Evolutionary conservation across 2,113 vertebrate genomes (phyloP).

Genomic region (Phyllostomus hastatus): DNA sequence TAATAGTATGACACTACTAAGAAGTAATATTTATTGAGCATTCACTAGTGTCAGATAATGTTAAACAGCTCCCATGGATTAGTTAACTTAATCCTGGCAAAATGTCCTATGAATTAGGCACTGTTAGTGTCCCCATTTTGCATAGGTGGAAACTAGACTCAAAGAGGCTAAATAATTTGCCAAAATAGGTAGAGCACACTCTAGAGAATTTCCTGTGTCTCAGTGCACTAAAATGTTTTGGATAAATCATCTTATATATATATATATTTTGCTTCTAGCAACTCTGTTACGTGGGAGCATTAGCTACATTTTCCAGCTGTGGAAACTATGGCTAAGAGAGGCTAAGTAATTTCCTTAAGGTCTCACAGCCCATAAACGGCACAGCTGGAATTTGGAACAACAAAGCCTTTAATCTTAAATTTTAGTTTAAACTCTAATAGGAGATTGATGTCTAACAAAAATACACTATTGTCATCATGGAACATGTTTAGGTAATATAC

Average conservation of each 20-base stretch:
- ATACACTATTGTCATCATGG: background rate
- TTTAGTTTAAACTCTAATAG: background rate
- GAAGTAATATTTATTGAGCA: background rate
- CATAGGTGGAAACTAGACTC: background rate
- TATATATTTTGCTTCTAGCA: background rate
- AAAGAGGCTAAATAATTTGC: background rate
- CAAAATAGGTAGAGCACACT: background rate
- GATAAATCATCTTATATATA: background rate
- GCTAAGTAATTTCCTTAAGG: background rate
- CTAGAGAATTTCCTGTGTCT: background rate
- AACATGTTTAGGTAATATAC: background rate
- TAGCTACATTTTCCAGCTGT: background rate
- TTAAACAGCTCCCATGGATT: background rate
- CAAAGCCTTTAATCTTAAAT: background rate
- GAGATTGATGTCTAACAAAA: background rate
- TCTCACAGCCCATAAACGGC: background rate
- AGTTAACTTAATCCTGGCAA: background rate
- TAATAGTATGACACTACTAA: background rate
- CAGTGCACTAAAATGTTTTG: background rate
- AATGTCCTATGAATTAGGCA: background rate
- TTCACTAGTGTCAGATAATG: background rate
- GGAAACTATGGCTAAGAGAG: background rate
- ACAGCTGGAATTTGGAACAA: conserved; percentile 20
- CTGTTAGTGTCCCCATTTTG: background rate
- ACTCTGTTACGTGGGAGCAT: background rate